Base-by-base conservation (phyloP, 1,140 invertebrate genomes). In the Drosophila funebris region DNA sequence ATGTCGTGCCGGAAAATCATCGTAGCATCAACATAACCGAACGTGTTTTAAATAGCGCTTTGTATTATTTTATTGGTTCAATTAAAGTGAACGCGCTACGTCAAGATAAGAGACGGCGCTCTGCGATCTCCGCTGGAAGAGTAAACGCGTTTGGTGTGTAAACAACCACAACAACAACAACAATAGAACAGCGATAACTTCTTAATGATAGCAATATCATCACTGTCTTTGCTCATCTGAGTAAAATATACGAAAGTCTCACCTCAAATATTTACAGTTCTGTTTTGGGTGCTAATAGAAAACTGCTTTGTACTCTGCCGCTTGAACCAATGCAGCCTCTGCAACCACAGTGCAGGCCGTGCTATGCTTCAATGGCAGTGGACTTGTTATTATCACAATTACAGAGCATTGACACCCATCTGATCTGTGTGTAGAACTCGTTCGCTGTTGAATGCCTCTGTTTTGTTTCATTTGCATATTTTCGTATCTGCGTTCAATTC, bases 31-130 rank as follows among this genome's bases (percentile, higher is more conserved):
- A 61, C 37, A 67, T 63, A 61, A 64, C 57, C 62, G 66, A 67
- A 69, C 72, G 60, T 53, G 67, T 79, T 78, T 88, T 76, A 87
- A 88, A 87, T 69, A 70, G 72, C 83, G 68, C 78, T 88, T 88
- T 88, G 78, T 88, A 71, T 79, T 88, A 83, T 67, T 88, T 88
- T 88, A 88, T 88, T 88, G 83, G 76, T 46, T 73, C 84, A 88
- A 88, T 88, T 88, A 83, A 77, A 73, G 75, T 74, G 46, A 66
- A 76, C 64, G 36, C 67, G 58, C 1, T 37, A 67, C 71, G 14
- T 60, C 58, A 46, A 64, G 83, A 87, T 87, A 87, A 87, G 73
- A 68, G 24, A 29, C 4, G 0, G 5, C 41, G 67, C 43, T 44
- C 57, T 70, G 53, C 58, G 43, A 50, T 72, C 66, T 27, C 36